phyloP scores from a whole-genome alignment of 2,113 vertebrate genomes.

The Laticauda laticaudata region DNA sequence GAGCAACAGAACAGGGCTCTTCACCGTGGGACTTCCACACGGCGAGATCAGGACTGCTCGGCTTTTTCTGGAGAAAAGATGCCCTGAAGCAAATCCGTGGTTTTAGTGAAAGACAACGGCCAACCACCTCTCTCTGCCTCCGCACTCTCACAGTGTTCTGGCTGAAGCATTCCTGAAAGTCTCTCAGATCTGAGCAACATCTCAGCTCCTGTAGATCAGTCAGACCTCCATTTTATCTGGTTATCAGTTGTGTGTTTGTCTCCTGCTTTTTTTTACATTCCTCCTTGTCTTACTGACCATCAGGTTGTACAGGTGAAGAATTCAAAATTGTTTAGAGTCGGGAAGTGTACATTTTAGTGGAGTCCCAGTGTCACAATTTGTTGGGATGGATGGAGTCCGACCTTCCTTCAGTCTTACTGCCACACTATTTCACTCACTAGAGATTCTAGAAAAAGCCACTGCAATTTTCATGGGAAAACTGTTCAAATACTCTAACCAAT shows the following conservation, averaged over 20 bases:
- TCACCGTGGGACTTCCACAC: too few species aligned
- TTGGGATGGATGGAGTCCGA: conserved; percentile 24
- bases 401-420: conserved; percentile 25
- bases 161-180: conserved; percentile 45
- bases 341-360: conserved; percentile 5
- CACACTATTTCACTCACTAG: conserved; percentile 40
- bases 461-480: background rate
- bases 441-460: conserved; percentile 39
- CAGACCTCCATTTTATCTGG: background rate
- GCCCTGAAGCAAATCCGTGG: conserved; percentile 38
- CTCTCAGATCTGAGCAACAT: background rate
- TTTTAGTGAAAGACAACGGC: conserved; percentile 56
- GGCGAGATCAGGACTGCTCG: too few species aligned
- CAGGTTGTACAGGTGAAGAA: background rate
- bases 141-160: conserved; percentile 22
- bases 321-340: background rate
- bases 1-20: too few species aligned
- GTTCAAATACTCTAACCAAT: background rate
- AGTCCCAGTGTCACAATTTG: conserved; percentile 9
- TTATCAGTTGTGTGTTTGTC: background rate
- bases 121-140: conserved; percentile 13
- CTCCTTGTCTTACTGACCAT: background rate
- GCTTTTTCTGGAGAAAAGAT: conserved; percentile 34
- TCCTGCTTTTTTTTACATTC: conserved; percentile 7
- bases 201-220: background rate